Conservation (phyloP, 2,888 invertebrate species). For the Idaea biselata region DNA sequence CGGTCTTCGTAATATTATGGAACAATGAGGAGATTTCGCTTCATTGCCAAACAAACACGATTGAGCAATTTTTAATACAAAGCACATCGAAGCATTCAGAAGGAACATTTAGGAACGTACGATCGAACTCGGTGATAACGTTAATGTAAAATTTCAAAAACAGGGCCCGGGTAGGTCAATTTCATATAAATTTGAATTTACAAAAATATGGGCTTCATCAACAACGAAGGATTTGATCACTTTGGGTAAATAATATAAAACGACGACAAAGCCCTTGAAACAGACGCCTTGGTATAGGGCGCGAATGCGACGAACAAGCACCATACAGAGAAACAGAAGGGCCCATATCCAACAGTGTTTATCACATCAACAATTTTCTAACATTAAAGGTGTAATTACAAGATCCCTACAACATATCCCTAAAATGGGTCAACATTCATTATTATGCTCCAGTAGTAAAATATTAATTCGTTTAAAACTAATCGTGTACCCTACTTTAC, state of each 20-base stretch:
- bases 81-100: slow-evolving; percentile 58
- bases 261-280: not conserved
- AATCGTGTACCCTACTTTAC: slow-evolving; percentile 73
- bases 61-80: slow-evolving; percentile 74
- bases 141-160: slow-evolving; percentile 60
- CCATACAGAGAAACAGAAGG: slow-evolving; percentile 37
- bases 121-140: slow-evolving; percentile 61
- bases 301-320: slow-evolving; percentile 28
- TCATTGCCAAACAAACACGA: slow-evolving; percentile 56
- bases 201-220: slow-evolving; percentile 11
- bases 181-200: slow-evolving; percentile 17
- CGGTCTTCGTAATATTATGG: slow-evolving; percentile 20
- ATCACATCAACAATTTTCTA: slow-evolving; percentile 71
- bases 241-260: not conserved
- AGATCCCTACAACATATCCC: slow-evolving; percentile 53
- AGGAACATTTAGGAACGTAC: slow-evolving; percentile 73
- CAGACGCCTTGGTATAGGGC: slow-evolving; percentile 12
- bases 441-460: slow-evolving; percentile 75
- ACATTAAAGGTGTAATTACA: slow-evolving; percentile 68
- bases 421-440: slow-evolving; percentile 67
- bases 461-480: slow-evolving; percentile 74
- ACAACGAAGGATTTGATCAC: slow-evolving; percentile 8
- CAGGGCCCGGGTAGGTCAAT: slow-evolving; percentile 29
- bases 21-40: slow-evolving; percentile 40
- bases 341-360: slow-evolving; percentile 61